These are phyloP conservation scores for Brenthis ino DNA, from an alignment of 2,888 invertebrate species.

Conservation along the genomic window DNA sequence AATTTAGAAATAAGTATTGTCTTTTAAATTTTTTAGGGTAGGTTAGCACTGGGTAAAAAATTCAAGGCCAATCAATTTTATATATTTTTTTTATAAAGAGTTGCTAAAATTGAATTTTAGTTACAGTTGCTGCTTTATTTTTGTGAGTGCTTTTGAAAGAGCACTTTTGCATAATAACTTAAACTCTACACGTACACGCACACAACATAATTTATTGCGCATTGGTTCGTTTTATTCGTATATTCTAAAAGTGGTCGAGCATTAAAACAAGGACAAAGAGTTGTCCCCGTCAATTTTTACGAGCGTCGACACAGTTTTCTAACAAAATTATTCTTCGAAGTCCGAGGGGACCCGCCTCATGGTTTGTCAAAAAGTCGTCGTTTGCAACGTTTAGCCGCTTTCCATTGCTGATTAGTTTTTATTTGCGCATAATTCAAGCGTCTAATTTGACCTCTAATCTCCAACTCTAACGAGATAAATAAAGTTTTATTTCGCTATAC, in stretches of 20 bases:
- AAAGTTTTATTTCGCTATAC: no score
- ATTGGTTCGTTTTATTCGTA: constrained; percentile 32
- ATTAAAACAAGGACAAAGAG: constrained; percentile 53
- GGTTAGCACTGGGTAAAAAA: no score
- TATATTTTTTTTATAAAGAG: no score
- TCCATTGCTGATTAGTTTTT: constrained; percentile 69
- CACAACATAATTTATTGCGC: constrained; percentile 20
- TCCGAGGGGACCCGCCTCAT: constrained; percentile 48
- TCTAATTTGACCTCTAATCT: no score
- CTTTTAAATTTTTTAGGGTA: no score
- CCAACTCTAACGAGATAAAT: no score
- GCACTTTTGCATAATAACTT: constrained; percentile 18
- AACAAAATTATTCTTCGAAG: constrained; percentile 57
- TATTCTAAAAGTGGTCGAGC: constrained; percentile 42
- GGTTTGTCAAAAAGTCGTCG: constrained; percentile 63
- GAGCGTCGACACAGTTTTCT: constrained; percentile 58
- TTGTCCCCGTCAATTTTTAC: constrained; percentile 54
- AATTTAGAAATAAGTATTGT: no score
- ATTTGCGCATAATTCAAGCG: constrained; percentile 35
- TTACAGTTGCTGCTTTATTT: background rate
- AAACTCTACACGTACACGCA: constrained; percentile 1
- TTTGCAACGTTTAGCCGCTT: constrained; percentile 58
- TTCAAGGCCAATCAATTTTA: no score
- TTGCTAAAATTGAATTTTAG: background rate
- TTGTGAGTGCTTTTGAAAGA: constrained; percentile 1